These are phyloP conservation scores for Macrotus californicus DNA, from an alignment of 2,113 vertebrate species.

Conservation along the genomic window DNA sequence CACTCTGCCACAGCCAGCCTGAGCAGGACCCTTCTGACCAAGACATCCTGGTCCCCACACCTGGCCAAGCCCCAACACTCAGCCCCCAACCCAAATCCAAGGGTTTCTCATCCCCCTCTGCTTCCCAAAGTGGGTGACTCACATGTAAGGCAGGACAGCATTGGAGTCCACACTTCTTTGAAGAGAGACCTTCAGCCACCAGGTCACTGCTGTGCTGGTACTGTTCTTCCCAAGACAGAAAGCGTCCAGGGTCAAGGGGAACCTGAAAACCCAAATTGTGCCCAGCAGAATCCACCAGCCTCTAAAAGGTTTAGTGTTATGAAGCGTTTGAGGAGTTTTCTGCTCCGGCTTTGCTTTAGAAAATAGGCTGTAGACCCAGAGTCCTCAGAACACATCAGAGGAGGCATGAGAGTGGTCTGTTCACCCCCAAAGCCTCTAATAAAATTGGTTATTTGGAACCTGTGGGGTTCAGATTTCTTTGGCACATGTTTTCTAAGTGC, in stretches of 20 bases:
- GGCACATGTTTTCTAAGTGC: background rate
- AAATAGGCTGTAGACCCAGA: background rate
- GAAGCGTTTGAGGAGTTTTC: slow-evolving; percentile 41
- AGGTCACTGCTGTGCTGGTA: background rate
- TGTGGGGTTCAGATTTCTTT: background rate
- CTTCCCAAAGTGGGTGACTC: background rate
- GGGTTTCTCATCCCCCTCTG: background rate
- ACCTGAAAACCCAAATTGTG: background rate
- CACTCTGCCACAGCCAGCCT: background rate
- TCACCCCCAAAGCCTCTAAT: slow-evolving; percentile 24
- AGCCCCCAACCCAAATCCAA: background rate
- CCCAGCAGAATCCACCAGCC: background rate
- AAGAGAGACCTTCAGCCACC: background rate
- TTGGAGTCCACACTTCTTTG: background rate
- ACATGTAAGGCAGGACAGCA: background rate
- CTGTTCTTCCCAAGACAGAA: background rate
- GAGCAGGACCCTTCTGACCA: background rate
- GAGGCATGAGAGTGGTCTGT: background rate
- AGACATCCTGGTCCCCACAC: background rate
- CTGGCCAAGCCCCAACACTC: background rate
- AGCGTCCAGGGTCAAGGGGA: background rate
- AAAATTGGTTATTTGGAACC: slow-evolving; percentile 48
- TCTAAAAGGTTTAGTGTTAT: slow-evolving; percentile 28
- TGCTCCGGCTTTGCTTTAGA: slow-evolving; percentile 17
- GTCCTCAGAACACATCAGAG: background rate